phyloP scores from a whole-genome alignment of 2,113 vertebrate genomes.

The Ophiodon elongatus region DNA sequence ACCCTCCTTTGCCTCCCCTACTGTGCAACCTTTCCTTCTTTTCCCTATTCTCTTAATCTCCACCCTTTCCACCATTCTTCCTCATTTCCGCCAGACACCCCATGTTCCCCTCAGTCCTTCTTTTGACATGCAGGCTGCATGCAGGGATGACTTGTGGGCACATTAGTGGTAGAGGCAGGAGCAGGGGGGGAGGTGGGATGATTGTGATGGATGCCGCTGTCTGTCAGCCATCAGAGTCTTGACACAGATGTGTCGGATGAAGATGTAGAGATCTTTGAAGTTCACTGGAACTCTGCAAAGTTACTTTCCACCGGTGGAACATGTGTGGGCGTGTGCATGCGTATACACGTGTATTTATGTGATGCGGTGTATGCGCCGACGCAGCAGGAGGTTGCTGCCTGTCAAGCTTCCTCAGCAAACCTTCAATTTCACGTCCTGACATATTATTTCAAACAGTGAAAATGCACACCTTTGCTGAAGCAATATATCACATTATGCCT shows the following conservation, averaged over 20 bases:
- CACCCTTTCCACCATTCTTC: conserved; percentile 26
- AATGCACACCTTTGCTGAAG: neutral
- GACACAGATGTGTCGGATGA: conserved; percentile 68
- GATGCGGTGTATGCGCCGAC: conserved; percentile 19
- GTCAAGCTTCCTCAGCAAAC: conserved; percentile 41
- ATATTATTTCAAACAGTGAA: conserved; percentile 28
- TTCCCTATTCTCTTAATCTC: conserved; percentile 55
- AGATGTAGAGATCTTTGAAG: conserved; percentile 57
- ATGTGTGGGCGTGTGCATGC: conserved; percentile 43
- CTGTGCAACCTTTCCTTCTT: conserved; percentile 43
- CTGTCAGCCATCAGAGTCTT: conserved; percentile 69
- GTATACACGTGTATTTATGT: conserved; percentile 43
- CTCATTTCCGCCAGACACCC: conserved; percentile 37
- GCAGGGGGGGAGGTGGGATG: neutral
- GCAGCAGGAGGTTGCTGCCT: conserved; percentile 46
- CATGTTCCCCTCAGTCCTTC: conserved; percentile 5
- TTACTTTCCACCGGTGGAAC: conserved; percentile 23
- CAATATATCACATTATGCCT: conserved; percentile 21
- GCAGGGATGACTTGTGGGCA: conserved; percentile 58
- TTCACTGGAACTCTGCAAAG: conserved; percentile 58
- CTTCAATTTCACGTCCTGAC: conserved; percentile 36
- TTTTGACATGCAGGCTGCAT: conserved; percentile 31
- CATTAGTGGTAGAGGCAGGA: conserved; percentile 50
- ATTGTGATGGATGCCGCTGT: conserved; percentile 52
- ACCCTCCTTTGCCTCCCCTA: conserved; percentile 22